Evolutionary conservation across 2,888 invertebrate genomes (phyloP), one percentile per base, ranked within the genome.

Genomic region (Lasiommata megera): DNA sequence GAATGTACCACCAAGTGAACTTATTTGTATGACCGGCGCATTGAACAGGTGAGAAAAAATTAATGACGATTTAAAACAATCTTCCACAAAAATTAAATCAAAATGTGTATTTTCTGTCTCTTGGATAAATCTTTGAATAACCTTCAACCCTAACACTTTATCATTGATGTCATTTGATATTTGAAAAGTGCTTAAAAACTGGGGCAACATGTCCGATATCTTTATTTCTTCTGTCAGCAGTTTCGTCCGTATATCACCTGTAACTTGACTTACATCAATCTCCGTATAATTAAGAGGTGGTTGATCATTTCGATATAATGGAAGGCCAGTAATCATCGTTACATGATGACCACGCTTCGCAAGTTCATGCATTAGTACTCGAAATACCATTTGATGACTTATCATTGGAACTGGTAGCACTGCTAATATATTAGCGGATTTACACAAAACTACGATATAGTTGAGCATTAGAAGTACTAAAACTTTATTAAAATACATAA

Each of bases 331-430:
- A 0, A 90, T 64, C 0, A 88, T 72, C 0, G 80, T 74, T 0
- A 92, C 66, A 50, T 92, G 76, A 56, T 92, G 92, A 0, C 91
- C 92, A 11, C 83, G 73, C 46, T 66, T 77, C 0, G 77, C 76
- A n/a, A 92, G 66, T 43, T 84, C 86, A 1, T 77, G 71, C 7
- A 77, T 77, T 2, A 92, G 54, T 1, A 79, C 72, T 12, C 82
- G 72, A 55, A 79, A 89, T 0, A 84, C 80, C 0, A 86, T 70
- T 69, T 91, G 90, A 61, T 92, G 92, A 53, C 91, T 92, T 31
- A 87, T 76, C 0, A 88, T 84, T 0, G 90, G 80, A 1, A 71
- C 67, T 0, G 90, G 79, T 40, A 83, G 73, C 0, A 88, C 63
- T 0, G 71, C 81, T 11, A 90, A 52, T 46, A 90, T 89, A 58